A percentile compares a stretch with the other conserved stretches of the same genome.
Conservation (phyloP, 2,888 invertebrate species). For the Xylota segnis region DNA sequence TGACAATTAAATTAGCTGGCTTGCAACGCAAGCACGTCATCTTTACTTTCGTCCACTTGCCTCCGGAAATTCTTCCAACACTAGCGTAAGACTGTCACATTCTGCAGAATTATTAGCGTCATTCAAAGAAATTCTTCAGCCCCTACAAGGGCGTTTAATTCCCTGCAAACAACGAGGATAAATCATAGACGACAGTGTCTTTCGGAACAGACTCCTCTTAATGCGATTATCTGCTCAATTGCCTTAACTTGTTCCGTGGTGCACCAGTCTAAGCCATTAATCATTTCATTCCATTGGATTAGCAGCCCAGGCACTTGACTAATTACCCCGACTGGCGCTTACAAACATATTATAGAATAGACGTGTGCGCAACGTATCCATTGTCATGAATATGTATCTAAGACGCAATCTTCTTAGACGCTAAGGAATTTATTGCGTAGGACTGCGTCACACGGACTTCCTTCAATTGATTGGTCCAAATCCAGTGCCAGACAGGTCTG, state of each 20-base stretch:
- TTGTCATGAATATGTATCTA: conserved; percentile 34
- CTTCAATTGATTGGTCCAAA: conserved; percentile 37
- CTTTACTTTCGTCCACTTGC: conserved; percentile 45
- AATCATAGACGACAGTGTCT: conserved; percentile 25
- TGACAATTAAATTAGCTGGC: conserved; percentile 69
- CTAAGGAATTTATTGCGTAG: conserved; percentile 65
- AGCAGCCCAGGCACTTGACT: conserved; percentile 39
- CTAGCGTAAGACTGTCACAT: conserved; percentile 24
- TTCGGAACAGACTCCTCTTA: conserved; percentile 28
- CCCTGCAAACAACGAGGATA: conserved; percentile 17
- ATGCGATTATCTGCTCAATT: conserved; percentile 46
- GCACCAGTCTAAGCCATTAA: conserved; percentile 37
- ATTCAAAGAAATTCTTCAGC: conserved; percentile 26
- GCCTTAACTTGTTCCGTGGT: conserved; percentile 32
- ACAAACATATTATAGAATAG: conserved; percentile 10
- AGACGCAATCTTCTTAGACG: conserved; percentile 43
- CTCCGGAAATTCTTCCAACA: conserved; percentile 62
- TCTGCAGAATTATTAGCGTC: conserved; percentile 19
- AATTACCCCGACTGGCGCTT: conserved; percentile 35
- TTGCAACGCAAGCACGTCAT: conserved; percentile 58
- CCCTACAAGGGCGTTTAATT: conserved; percentile 17
- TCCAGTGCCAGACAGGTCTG: conserved; percentile 65
- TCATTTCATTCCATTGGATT: conserved; percentile 43
- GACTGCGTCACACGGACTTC: conserved; percentile 40
- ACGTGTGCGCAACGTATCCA: conserved; percentile 7